Evolutionary conservation across 1,140 invertebrate genomes (phyloP).

Genomic region (Parapsyche elsis): DNA sequence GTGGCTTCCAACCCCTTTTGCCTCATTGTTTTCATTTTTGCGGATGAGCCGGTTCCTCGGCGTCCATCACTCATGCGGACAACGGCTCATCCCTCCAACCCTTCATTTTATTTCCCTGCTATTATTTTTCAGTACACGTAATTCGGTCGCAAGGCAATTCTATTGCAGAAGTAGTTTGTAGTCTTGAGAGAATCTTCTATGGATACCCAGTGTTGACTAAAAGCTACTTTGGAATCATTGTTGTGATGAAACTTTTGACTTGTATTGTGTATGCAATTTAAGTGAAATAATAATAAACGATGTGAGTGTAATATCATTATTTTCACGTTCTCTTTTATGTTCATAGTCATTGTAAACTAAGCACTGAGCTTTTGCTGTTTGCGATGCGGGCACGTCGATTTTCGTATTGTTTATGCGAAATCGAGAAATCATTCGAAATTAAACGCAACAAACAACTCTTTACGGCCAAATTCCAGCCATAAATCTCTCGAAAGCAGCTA

Average conservation of each 20-base stretch:
- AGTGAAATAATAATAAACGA: no score
- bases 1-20: not conserved
- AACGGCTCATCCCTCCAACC: not conserved
- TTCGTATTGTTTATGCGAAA: not conserved
- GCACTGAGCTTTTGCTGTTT: no score
- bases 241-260: no score
- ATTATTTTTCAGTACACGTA: not conserved
- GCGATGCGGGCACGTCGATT: not conserved
- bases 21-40: constrained; percentile 2
- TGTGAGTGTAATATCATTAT: no score
- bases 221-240: no score
- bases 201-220: no score
- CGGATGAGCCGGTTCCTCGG: not conserved
- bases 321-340: no score
- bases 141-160: not conserved
- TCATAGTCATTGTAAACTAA: no score
- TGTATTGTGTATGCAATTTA: no score
- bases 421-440: constrained; percentile 19
- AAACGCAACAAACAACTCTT: constrained; percentile 26
- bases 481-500: constrained; percentile 19
- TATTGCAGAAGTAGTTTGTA: no score
- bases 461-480: not conserved
- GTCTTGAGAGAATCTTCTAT: no score
- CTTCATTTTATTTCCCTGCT: not conserved
- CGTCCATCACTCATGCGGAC: constrained; percentile 8